Percentiles rank a stretch among this genome's conserved stretches.
phyloP scores from a whole-genome alignment of 2,797 vertebrate species.

The Chelonia mydas region DNA sequence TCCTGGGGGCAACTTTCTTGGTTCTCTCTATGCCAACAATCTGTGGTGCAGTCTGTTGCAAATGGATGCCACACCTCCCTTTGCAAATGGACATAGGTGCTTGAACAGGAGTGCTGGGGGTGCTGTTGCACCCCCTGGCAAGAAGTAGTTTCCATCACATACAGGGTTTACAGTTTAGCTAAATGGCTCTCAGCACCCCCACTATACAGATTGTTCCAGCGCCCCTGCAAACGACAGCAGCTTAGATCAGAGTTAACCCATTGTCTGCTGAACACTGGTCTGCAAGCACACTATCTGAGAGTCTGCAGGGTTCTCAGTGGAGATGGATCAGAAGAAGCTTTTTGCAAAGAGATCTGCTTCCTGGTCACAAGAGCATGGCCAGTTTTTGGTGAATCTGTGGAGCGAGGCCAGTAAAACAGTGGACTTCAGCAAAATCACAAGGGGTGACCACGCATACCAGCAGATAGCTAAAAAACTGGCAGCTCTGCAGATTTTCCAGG shows the following conservation, averaged over 20 bases:
- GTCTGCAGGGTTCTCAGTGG: neutral
- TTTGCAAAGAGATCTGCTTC: neutral
- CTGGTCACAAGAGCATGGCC: neutral
- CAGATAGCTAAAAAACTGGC: neutral
- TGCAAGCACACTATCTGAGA: neutral
- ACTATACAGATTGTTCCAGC: no score
- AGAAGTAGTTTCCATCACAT: no score
- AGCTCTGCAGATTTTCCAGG: neutral
- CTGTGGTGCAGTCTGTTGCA: neutral
- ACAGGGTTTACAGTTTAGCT: no score
- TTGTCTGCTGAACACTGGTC: neutral
- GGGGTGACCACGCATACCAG: neutral
- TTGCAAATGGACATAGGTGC: neutral
- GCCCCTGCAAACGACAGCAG: neutral
- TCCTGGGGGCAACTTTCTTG: neutral
- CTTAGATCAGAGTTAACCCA: neutral
- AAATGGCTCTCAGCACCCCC: no score
- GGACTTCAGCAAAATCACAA: neutral
- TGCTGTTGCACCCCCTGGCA: no score
- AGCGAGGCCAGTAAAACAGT: neutral
- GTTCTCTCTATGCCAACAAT: neutral
- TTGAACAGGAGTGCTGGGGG: no score
- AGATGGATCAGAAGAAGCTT: neutral
- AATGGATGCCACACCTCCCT: neutral
- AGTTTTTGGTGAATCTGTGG: neutral